phyloP scores from a whole-genome alignment of 2,113 vertebrate genomes.

The Chlorodrepanis virens region DNA sequence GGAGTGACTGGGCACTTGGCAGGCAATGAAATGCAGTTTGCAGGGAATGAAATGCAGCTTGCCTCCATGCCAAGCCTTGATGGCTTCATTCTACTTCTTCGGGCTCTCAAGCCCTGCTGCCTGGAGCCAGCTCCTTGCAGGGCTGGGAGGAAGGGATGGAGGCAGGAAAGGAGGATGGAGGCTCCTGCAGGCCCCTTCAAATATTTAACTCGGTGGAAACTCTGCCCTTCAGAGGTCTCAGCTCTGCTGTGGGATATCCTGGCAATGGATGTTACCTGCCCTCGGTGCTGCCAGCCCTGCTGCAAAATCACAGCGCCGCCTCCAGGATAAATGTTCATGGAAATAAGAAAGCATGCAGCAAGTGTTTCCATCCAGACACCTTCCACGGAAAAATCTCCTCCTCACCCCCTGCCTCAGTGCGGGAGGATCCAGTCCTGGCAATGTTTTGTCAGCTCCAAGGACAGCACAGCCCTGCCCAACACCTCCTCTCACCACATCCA shows the following conservation, averaged over 20 bases:
- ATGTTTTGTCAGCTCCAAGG: background rate
- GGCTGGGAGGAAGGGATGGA: background rate
- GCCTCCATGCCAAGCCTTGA: conserved; percentile 37
- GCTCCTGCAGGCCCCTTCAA: background rate
- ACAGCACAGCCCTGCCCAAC: background rate
- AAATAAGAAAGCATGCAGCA: background rate
- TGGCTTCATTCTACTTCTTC: background rate
- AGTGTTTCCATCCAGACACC: background rate
- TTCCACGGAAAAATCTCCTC: background rate
- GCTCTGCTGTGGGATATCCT: background rate
- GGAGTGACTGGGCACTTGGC: conserved; percentile 36
- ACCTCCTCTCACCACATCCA: too few relatives aligned
- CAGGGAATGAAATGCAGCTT: background rate
- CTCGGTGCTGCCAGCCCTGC: fast-evolving
- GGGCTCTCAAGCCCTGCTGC: background rate
- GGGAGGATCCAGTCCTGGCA: background rate
- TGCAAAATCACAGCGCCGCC: background rate
- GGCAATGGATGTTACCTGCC: background rate
- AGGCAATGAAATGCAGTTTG: background rate
- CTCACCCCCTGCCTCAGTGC: background rate
- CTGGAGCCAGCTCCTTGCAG: background rate
- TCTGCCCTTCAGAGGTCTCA: background rate
- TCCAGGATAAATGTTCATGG: background rate
- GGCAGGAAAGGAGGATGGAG: background rate
- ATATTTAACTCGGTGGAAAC: background rate